These are phyloP conservation scores for Felis catus DNA, from an alignment of 2,113 vertebrate species.

Conservation along the genomic window F.catus_Fca126_mat1.0 CM031419.1:33067001-33067500, in stretches of 20 bases:
- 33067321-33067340: not conserved
- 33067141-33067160: not conserved
- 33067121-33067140: not conserved
- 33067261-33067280: not conserved
- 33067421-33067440: not conserved
- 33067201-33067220: slow-evolving; percentile 19
- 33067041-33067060: not conserved
- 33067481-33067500: not conserved
- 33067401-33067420: not conserved
- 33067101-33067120: not conserved
- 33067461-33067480: not conserved
- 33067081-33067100: not conserved
- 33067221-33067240: not conserved
- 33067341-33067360: not conserved
- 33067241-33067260: slow-evolving; percentile 15
- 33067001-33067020: not conserved
- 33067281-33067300: slow-evolving; percentile 25
- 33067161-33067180: not conserved
- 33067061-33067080: not conserved
- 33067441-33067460: not conserved
- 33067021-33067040: not conserved
- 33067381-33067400: not conserved
- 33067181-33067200: not conserved
- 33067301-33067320: not conserved
- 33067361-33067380: not conserved